Evolutionary conservation across 53 echinoderm and acorn worm species (phyloP).

Genomic region (Arbacia lixula): DNA sequence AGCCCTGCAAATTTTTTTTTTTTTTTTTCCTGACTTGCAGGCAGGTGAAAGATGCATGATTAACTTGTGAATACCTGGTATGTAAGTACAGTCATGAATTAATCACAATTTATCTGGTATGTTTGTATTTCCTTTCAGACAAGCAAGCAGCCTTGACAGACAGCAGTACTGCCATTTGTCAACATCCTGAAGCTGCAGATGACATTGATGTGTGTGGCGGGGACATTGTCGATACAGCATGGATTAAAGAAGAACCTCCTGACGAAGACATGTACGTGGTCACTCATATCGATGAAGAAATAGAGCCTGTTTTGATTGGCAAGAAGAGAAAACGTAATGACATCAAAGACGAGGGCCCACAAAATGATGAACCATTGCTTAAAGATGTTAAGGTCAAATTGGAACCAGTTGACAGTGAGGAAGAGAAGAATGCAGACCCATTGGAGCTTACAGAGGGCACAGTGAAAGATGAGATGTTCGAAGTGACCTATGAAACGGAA

Average conservation of each 20-base stretch:
- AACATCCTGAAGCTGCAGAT: too few relatives aligned
- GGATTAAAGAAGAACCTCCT: constrained; percentile 35
- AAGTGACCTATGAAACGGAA: not conserved
- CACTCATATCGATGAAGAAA: constrained; percentile 1
- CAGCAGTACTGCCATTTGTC: too few relatives aligned
- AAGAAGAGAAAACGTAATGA: not conserved
- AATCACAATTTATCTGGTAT: too few relatives aligned
- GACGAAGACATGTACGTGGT: constrained; percentile 2
- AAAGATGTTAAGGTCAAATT: not conserved
- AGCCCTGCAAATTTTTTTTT: too few relatives aligned
- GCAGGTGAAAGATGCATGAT: too few relatives aligned
- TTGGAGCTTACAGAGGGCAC: not conserved
- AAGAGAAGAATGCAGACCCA: not conserved
- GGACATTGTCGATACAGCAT: constrained; percentile 33
- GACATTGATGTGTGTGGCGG: too few relatives aligned
- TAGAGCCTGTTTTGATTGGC: not conserved
- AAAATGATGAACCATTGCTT: not conserved
- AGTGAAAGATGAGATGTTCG: not conserved
- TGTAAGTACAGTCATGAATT: too few relatives aligned
- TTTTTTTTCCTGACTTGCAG: too few relatives aligned
- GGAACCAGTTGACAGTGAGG: too few relatives aligned
- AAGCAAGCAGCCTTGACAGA: too few relatives aligned
- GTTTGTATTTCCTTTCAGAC: too few relatives aligned
- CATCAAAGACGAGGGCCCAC: not conserved
- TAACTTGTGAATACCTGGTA: too few relatives aligned